Conservation (phyloP, 2,113 vertebrate genomes). For the Leucosticte australis region DNA sequence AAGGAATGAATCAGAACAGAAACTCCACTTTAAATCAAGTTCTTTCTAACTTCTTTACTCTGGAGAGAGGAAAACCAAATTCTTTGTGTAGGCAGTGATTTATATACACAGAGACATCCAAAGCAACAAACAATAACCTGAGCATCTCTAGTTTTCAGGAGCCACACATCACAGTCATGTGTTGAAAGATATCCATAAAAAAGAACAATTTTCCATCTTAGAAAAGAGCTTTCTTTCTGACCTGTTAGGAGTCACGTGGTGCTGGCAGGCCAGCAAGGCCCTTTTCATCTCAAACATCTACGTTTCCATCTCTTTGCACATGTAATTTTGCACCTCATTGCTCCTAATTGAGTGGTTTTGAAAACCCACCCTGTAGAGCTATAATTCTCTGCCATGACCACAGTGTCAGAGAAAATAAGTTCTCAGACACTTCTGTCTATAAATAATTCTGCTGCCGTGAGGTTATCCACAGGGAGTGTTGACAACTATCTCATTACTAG, state of each 20-base stretch:
- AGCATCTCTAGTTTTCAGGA: background rate
- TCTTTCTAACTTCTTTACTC: background rate
- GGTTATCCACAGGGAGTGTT: background rate
- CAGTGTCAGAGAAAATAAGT: background rate
- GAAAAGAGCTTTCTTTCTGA: background rate
- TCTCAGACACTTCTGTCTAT: conserved; percentile 25
- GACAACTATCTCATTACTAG: conserved; percentile 5
- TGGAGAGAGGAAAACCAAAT: background rate
- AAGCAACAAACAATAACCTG: background rate
- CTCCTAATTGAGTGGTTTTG: conserved; percentile 49
- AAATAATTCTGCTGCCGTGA: background rate
- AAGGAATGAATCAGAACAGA: background rate
- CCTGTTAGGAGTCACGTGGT: background rate
- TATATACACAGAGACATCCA: background rate
- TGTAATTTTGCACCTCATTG: conserved; percentile 64
- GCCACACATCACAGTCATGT: background rate
- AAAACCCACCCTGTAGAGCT: background rate
- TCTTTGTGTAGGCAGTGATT: background rate
- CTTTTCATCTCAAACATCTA: background rate
- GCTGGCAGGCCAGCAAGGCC: background rate
- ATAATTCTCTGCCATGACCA: background rate
- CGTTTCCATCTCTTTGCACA: background rate
- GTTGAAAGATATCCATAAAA: background rate
- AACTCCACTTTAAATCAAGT: background rate
- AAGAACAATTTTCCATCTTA: background rate